Base-by-base conservation (phyloP, 2,888 invertebrate genomes). In the Disparrhopalites patrizii region DNA sequence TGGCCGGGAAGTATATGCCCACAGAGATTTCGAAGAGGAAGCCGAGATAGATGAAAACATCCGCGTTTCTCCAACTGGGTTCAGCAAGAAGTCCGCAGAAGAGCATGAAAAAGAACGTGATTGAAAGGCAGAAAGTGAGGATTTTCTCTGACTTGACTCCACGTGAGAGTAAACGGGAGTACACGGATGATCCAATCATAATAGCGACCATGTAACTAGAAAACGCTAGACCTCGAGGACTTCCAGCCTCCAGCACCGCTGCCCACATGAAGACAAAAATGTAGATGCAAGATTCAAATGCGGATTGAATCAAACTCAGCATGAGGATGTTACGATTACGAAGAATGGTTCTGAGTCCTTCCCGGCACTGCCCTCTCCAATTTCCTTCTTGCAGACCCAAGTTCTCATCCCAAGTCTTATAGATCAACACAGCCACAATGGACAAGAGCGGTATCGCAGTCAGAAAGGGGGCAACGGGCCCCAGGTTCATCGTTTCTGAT, bases 211-310 rank as follows among this genome's bases (percentile, higher is more conserved):
- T 85, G 75, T 85, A 85, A 65, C 80, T 79, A 20, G 84, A 82
- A 76, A 85, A 85, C 3, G 84, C 80, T 54, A 85, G 77, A 1
- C 85, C 85, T 13, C 84, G 77, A 2, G 83, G 82, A 30, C 77
- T 72, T 27, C 79, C 76, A n/a, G 79, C 78, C 64, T 79, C 77
- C 60, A 82, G 76, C 25, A 85, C 79, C 0, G 85, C 85, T 2
- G 85, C 84, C 85, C 85, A 85, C 20, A 85, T 77, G 76, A 85
- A 84, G 47, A 85, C 82, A 72, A 85, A 84, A 28, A 83, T 82
- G 73, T 84, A 84, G 80, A 85, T 83, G 7, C 82, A 82, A 69
- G 83, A 82, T 75, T 83, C 83, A 76, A 82, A 82, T 23, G 82
- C 70, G 3, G 82, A 79, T 74, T 82, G 81, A 23, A 82, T 78